Percentiles rank a stretch among this genome's conserved stretches.
These are phyloP conservation scores for Ambastaia sidthimunki DNA, from an alignment of 2,797 vertebrate genomes.

Conservation along the genomic window DNA sequence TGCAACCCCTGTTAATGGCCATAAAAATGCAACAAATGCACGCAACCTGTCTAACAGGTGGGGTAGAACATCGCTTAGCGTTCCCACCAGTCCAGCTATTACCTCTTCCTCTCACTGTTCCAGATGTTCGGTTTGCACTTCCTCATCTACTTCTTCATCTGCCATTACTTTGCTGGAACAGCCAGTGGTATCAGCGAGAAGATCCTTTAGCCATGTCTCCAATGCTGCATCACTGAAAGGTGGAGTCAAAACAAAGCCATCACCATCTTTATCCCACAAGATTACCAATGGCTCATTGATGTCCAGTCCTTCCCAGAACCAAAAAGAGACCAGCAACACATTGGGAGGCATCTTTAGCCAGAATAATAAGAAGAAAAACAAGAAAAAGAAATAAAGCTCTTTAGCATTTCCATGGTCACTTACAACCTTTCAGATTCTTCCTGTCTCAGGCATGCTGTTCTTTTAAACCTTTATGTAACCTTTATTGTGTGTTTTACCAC, in stretches of 20 bases:
- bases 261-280: constrained; percentile 8
- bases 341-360: constrained; percentile 43
- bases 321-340: constrained; percentile 18
- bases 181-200: constrained; percentile 47
- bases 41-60: not conserved
- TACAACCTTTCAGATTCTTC: constrained; percentile 16
- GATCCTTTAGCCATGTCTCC: constrained; percentile 43
- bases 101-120: constrained; percentile 52
- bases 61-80: not conserved
- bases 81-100: constrained; percentile 5
- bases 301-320: not conserved
- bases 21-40: not conserved
- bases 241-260: constrained; percentile 7
- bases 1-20: not conserved
- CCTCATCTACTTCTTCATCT: constrained; percentile 62
- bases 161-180: constrained; percentile 54
- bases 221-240: constrained; percentile 50
- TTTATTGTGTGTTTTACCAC: not conserved
- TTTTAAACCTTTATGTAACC: not conserved
- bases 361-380: constrained; percentile 64
- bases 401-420: not conserved
- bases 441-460: constrained; percentile 27
- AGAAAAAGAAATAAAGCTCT: constrained; percentile 47
- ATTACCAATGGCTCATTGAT: constrained; percentile 63
- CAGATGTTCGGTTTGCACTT: constrained; percentile 46